Evolutionary conservation across 1,140 invertebrate species (phyloP).

Genomic region (Philaenus spumarius): DNA sequence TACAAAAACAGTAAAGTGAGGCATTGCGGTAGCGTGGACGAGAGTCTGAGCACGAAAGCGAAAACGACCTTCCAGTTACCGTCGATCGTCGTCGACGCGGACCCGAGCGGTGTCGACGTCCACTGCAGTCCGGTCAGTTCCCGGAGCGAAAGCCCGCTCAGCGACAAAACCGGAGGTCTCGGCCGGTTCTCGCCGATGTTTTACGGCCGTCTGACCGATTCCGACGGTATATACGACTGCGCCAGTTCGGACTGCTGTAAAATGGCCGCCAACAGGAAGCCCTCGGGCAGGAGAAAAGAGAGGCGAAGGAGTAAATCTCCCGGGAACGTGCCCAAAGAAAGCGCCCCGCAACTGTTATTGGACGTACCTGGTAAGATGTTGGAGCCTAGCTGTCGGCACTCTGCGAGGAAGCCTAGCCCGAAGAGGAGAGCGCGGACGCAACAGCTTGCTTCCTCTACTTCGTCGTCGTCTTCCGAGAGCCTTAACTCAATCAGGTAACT

Average conservation of each 20-base stretch:
- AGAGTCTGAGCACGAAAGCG: slow-evolving; percentile 38
- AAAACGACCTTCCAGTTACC: slow-evolving; percentile 49
- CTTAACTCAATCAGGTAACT: slow-evolving; percentile 31
- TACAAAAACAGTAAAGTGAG: slow-evolving; percentile 32
- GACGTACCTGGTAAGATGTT: slow-evolving; percentile 30
- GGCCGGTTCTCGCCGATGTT: slow-evolving; percentile 60
- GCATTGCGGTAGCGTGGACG: slow-evolving; percentile 38
- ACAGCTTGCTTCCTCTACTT: slow-evolving; percentile 22
- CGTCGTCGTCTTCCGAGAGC: slow-evolving; percentile 34
- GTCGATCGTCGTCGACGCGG: slow-evolving; percentile 52
- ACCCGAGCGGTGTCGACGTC: slow-evolving; percentile 41
- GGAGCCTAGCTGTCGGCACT: slow-evolving; percentile 3
- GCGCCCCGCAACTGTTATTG: slow-evolving; percentile 22
- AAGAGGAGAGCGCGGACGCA: slow-evolving; percentile 28
- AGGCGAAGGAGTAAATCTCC: slow-evolving; percentile 21
- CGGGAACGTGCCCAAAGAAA: background rate
- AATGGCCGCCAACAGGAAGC: slow-evolving; percentile 26
- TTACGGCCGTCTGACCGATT: slow-evolving; percentile 61
- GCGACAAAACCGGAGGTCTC: slow-evolving; percentile 53
- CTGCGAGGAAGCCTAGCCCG: slow-evolving; percentile 28
- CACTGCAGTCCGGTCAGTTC: slow-evolving; percentile 59
- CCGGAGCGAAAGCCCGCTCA: slow-evolving; percentile 65
- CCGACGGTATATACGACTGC: slow-evolving; percentile 68
- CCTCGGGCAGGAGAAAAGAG: slow-evolving; percentile 24
- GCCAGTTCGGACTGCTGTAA: slow-evolving; percentile 57